A percentile compares a stretch with the other conserved stretches of the same genome.
These are phyloP conservation scores for Chironomus tentans DNA, from an alignment of 2,888 invertebrate species.

Conservation along the genomic window DNA sequence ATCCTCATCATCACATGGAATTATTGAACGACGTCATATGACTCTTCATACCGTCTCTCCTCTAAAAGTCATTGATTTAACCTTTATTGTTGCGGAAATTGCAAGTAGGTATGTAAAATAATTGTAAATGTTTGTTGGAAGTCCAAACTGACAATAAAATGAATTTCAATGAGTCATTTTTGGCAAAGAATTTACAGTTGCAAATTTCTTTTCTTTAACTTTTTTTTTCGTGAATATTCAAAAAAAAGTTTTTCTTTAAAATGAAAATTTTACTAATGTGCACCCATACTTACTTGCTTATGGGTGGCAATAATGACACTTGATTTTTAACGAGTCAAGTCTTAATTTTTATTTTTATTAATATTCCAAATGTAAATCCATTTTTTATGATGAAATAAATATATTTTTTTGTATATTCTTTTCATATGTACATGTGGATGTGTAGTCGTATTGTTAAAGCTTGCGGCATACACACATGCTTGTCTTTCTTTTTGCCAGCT, in stretches of 20 bases:
- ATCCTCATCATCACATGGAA: not conserved
- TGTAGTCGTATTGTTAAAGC: not conserved
- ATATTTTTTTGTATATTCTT: not conserved
- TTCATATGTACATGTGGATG: not conserved
- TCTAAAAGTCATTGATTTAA: conserved; percentile 15
- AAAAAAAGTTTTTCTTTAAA: not conserved
- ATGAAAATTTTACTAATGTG: not conserved
- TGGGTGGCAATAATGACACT: not conserved
- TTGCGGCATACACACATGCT: not conserved
- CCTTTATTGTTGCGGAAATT: not conserved
- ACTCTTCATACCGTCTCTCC: conserved; percentile 1
- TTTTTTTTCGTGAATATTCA: not conserved
- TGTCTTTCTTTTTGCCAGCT: not conserved
- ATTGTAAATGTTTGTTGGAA: not conserved
- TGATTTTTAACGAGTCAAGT: not conserved
- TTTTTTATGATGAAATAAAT: not conserved
- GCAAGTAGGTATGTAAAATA: not conserved
- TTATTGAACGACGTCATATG: not conserved
- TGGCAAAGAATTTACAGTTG: conserved; percentile 10
- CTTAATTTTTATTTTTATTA: not conserved
- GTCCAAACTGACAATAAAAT: not conserved
- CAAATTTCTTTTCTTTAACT: not conserved
- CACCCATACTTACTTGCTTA: not conserved
- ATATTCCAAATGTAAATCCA: not conserved
- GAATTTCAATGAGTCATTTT: not conserved